Conservation (phyloP, 1,140 invertebrate species). For the Cyclargus thomasi region DNA sequence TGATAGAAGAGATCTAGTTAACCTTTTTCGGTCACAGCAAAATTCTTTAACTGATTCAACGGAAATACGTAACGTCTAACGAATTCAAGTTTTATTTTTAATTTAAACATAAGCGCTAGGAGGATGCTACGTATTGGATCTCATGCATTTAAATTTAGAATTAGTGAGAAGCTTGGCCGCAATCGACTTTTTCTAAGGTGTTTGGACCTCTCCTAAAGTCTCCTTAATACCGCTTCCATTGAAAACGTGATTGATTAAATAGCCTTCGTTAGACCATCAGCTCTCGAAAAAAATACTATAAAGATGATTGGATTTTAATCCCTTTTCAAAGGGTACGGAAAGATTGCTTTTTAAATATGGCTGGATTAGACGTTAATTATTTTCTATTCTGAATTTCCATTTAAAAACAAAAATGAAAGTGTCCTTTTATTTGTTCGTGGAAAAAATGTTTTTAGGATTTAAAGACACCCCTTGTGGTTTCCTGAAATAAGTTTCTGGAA, state of each 20-base stretch:
- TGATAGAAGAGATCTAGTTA: no score
- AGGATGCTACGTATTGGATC: slow-evolving; percentile 59
- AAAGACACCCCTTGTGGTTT: no score
- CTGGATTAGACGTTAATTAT: neutral
- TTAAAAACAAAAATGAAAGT: neutral
- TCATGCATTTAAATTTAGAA: slow-evolving; percentile 73
- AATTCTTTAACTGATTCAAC: neutral
- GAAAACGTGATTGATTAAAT: slow-evolving; percentile 62
- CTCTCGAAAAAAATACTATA: slow-evolving; percentile 1
- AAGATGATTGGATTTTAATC: slow-evolving; percentile 24
- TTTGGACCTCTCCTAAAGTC: slow-evolving; percentile 50
- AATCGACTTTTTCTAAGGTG: slow-evolving; percentile 57
- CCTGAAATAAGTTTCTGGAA: no score
- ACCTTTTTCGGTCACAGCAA: neutral
- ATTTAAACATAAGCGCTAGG: slow-evolving; percentile 55
- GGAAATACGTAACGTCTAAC: neutral
- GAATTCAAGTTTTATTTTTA: slow-evolving; percentile 5
- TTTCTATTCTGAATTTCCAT: neutral
- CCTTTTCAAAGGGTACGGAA: slow-evolving; percentile 6
- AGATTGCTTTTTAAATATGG: slow-evolving; percentile 3
- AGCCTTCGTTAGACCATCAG: slow-evolving; percentile 25
- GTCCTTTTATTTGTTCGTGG: neutral
- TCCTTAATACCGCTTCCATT: slow-evolving; percentile 49
- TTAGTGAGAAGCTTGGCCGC: slow-evolving; percentile 60
- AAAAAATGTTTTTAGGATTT: no score